phyloP scores from a whole-genome alignment of 2,888 invertebrate genomes.

The Eupelmus urozonus region DNA sequence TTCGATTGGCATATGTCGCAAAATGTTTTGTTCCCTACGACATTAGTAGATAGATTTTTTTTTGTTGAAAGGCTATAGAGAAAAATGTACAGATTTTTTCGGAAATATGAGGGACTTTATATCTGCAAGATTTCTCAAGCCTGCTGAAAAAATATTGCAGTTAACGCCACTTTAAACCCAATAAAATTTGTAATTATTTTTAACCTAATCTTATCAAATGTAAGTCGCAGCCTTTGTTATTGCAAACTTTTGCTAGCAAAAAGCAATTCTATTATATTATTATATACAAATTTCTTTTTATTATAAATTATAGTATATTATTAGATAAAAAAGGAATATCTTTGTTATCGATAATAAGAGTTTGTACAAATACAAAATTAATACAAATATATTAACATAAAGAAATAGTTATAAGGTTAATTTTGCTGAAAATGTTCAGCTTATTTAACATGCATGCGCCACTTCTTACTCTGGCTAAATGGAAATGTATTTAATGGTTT shows the following conservation, averaged over 20 bases:
- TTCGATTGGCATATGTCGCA: slow-evolving; percentile 91
- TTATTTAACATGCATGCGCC: background rate
- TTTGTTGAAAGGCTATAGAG: slow-evolving; percentile 21
- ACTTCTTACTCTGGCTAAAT: background rate
- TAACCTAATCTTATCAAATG: background rate
- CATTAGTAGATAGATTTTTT: slow-evolving; percentile 62
- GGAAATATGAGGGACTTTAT: background rate
- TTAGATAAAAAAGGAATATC: background rate
- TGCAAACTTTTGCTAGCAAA: slow-evolving; percentile 30
- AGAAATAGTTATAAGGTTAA: background rate
- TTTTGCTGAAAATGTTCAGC: background rate
- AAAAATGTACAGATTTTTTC: background rate
- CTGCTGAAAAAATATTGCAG: slow-evolving; percentile 41
- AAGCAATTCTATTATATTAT: slow-evolving; percentile 25
- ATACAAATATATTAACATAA: background rate
- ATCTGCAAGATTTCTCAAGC: slow-evolving; percentile 47
- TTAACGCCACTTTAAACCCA: background rate
- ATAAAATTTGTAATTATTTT: background rate
- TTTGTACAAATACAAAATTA: background rate
- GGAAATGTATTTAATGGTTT: no score
- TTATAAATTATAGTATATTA: background rate
- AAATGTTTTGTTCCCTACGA: slow-evolving; percentile 92
- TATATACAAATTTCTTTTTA: background rate
- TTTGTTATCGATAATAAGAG: background rate
- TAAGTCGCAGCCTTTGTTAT: slow-evolving; percentile 45